These are phyloP conservation scores for Nemopilema nomurai DNA, from an alignment of 30 jellyfish, hydroid and myxozoan genomes.

Conservation along the genomic window DNA sequence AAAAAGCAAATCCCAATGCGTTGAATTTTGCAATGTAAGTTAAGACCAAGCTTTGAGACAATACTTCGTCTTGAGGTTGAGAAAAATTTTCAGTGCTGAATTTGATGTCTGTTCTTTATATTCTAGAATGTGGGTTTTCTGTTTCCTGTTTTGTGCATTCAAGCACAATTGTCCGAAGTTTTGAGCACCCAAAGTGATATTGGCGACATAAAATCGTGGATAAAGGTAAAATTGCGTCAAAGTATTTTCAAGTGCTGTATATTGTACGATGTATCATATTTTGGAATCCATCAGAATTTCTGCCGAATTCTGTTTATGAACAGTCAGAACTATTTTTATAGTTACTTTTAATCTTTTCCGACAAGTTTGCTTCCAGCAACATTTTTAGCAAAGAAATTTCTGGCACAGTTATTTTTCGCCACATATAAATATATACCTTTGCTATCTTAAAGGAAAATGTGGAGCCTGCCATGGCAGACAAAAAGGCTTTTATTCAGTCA, in stretches of 20 bases:
- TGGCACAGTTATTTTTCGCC: background rate
- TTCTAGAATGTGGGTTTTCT: conserved; percentile 42
- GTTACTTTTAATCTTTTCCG: too few species aligned
- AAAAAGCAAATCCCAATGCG: too few species aligned
- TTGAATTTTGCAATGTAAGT: too few species aligned
- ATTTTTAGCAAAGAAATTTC: too few species aligned
- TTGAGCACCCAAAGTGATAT: conserved; percentile 28
- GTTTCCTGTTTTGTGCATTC: conserved; percentile 78
- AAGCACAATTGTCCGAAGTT: conserved; percentile 71
- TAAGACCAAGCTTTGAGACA: too few species aligned
- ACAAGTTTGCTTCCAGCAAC: too few species aligned
- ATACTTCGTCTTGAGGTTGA: too few species aligned
- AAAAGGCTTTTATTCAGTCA: conserved; percentile 48
- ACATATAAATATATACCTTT: background rate
- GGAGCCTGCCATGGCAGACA: conserved; percentile 56
- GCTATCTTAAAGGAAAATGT: conserved; percentile 38
- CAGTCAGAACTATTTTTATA: too few species aligned
- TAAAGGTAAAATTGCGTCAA: conserved; percentile 50
- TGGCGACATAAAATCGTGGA: conserved; percentile 61
- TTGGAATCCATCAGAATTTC: background rate
- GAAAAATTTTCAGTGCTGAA: too few species aligned
- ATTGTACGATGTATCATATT: background rate
- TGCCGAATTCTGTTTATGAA: background rate
- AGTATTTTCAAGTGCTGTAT: background rate
- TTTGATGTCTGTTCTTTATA: too few species aligned